Evolutionary conservation across 2,888 invertebrate species (phyloP).

Genomic region (Pteria penguin): DNA sequence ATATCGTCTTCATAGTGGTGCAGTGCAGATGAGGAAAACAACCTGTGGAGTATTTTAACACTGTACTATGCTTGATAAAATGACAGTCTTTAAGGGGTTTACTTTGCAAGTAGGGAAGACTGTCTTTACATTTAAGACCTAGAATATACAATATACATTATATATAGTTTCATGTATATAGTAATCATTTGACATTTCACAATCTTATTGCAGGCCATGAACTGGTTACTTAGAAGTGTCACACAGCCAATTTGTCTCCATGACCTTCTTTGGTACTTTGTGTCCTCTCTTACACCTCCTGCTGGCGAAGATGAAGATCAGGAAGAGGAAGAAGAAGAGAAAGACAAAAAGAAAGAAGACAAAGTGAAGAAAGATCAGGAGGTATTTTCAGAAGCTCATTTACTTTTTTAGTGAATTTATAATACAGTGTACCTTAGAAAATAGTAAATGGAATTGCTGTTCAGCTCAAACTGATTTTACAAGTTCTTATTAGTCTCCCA

Average conservation of each 20-base stretch:
- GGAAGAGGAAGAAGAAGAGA: conserved; percentile 71
- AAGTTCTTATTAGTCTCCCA: no score
- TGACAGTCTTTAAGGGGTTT: neutral
- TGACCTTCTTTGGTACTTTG: conserved; percentile 98
- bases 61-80: neutral
- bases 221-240: conserved; percentile 95
- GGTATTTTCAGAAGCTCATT: no score
- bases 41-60: no score
- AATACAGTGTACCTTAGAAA: no score
- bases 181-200: neutral
- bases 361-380: conserved; percentile 55
- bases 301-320: conserved; percentile 83
- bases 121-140: neutral
- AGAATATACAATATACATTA: no score
- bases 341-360: conserved; percentile 48
- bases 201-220: conserved; percentile 86
- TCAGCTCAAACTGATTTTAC: no score
- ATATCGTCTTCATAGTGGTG: no score
- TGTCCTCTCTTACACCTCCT: conserved; percentile 87
- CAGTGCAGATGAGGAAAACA: no score
- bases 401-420: no score
- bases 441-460: no score
- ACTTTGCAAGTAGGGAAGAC: neutral
- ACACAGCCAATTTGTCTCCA: conserved; percentile 95
- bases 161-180: neutral